Base-by-base conservation (phyloP, 2,888 invertebrate species). In the Andrena chrysosceles region DNA sequence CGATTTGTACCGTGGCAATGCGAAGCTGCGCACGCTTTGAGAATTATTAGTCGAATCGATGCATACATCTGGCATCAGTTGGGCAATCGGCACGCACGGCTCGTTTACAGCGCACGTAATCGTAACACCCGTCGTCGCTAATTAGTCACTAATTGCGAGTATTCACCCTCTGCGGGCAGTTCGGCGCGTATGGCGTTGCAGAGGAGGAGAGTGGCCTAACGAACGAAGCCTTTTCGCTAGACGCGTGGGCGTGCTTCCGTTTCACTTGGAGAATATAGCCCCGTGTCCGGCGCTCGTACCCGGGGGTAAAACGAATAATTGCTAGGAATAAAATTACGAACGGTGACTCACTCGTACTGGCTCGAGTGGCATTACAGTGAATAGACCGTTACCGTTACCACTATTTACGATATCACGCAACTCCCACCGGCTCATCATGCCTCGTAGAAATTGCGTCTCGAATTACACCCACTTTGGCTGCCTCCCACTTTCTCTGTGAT, bases 241-340 rank as follows among this genome's bases (percentile, higher is more conserved):
- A 59, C 78, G 23, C 56, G 85, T 85, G 84, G 85, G 85, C 73
- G 81, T 76, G 73, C 78, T 85, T 85, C 81, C 84, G 85, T 54
- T 76, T 84, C 81, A 63, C 64, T 75, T 76, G 56, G 72, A 77
- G 75, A 75, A 72, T 69, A 59, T 72, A 84, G 69, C 71, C 42
- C 72, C 77, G 67, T 68, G 62, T 69, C 70, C 69, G 83, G 69
- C 54, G 49, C 75, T 49, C 56, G 60, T 70, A n/a, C 70, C 67
- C 52, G 56, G 23, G 71, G 69, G 63, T 64, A 54, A 78, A 75
- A 74, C 52, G 74, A 49, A 62, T 84, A 82, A 78, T 82, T 84
- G 84, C 64, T 59, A n/a, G 26, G 74, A 71, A 82, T 84, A 74
- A 72, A 78, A 82, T 82, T 82, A 75, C 75, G 56, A 64, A 75